Evolutionary conservation across 2,113 vertebrate genomes (phyloP), one percentile per base, ranked within the genome.

Genomic region (Anhinga anhinga): DNA sequence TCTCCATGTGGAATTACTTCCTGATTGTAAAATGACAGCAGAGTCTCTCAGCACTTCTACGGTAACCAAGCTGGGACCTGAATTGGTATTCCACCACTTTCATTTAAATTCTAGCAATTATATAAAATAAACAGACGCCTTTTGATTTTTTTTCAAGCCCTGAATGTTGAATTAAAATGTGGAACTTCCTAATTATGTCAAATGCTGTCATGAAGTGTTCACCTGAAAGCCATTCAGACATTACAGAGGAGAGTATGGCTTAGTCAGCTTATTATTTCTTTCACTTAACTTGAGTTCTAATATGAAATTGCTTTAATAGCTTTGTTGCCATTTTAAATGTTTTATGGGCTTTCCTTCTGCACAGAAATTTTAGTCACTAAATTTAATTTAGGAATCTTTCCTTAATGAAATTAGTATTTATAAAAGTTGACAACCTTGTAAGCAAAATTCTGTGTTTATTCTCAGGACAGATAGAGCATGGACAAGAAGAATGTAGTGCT

Each of bases 231-330:
- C 88, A 29, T 78, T 88, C 80, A 94, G 30, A 50, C 45, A 49
- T 83, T 92, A 25, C n/a, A 76, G 76, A 49, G 58, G 59, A 83
- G 19, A 6, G 18, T 66, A 32, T 1, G 3, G 29, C 82, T 93
- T 95, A 80, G 52, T 92, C 71, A 88, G 79, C 76, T 91, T 80
- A 44, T 79, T 90, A 61, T 92, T 94, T 88, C 66, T 95, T 88
- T 65, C 36, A 78, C 10, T 85, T 90, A 44, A 40, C 72, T 82
- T 59, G 47, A 86, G 30, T 90, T 93, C 36, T 88, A 56, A 52
- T 56, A 14, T 82, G 40, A 77, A 88, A 90, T 86, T 86, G 27
- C 71, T 83, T 82, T 92, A 56, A 83, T 77, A 88, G 63, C 9
- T 88, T 88, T 86, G 14, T 80, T 77, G 38, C 34, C 2, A 2